Base-by-base conservation (phyloP, 2,888 invertebrate species). In the Linyphia triangularis region DNA sequence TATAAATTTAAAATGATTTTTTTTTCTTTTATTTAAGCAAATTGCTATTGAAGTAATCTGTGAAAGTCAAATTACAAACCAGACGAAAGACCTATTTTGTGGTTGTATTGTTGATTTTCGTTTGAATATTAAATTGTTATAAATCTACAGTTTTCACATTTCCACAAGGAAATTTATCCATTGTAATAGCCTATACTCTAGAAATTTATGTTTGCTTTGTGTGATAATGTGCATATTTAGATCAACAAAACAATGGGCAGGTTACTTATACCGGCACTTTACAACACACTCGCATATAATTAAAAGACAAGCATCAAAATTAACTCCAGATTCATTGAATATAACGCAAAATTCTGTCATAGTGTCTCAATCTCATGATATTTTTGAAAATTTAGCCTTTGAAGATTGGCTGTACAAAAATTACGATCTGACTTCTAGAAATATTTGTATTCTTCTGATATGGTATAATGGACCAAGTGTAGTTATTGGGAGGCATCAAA, bases 381-480 rank as follows among this genome's bases (percentile, higher is more conserved):
- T 99, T 90, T 98, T 95, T 92, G 96, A 96, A 40, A 99, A 99
- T 93, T 93, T 99, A 92, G 99, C 99, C 3, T 93, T 99, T 85
- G 99, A 99, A 93, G 97, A 99, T 93, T 99, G 98, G 98, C 94
- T 99, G 91, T 98, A 98, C 93, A 95, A 95, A 82, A 96, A 98
- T 92, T 95, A 95, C n/a, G 95, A 97, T 92, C 96, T 98, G 91
- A 94, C 94, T 5, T 95, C 96, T 89, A 96, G 96, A 92, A 96
- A 97, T 92, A 59, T 73, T 0, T 90, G 91, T 22, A 94, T 98
- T 2, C 94, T 99, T 92, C 94, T 99, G 93, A 93, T 99, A 84
- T 99, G 98, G 98, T 95, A 96, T 79, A 99, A 99, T 93, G 95
- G 96, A 91, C 98, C 99, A 0, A 96, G 97, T 92, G 97, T 99